Evolutionary conservation across 2,113 vertebrate genomes (phyloP).

Genomic region (Daboia siamensis): DNA sequence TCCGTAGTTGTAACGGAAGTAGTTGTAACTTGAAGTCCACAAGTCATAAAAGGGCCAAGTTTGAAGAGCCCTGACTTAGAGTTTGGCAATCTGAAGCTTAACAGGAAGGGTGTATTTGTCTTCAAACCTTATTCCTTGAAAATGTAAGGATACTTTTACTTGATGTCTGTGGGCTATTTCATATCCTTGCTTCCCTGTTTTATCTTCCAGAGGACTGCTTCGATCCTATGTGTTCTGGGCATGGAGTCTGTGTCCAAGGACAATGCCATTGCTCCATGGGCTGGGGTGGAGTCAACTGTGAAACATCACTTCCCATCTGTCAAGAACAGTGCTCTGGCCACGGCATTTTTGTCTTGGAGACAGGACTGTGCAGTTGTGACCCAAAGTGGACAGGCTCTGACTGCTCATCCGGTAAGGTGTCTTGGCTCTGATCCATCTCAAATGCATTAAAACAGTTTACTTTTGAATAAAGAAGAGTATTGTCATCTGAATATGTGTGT

Average conservation of each 20-base stretch:
- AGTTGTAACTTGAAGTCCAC: neutral
- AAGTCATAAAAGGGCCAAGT: no score
- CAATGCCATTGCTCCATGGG: constrained; percentile 90
- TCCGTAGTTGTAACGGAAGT: neutral
- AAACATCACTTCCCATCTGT: constrained; percentile 84
- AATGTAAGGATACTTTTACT: neutral
- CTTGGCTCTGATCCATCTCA: accelerated
- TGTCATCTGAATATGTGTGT: neutral
- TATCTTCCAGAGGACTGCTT: constrained; percentile 85
- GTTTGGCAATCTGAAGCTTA: neutral
- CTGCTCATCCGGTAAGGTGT: constrained; percentile 84
- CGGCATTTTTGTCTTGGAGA: constrained; percentile 84
- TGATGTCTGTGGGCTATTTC: neutral
- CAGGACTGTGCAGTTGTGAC: constrained; percentile 86
- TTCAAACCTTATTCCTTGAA: neutral
- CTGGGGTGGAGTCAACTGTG: constrained; percentile 88
- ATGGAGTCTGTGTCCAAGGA: constrained; percentile 89
- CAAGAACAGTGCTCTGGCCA: constrained; percentile 95
- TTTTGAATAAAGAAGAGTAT: neutral
- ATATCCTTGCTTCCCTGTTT: neutral
- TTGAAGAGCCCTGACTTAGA: neutral
- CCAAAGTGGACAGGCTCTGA: constrained; percentile 92
- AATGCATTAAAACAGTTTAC: neutral
- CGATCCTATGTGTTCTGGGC: constrained; percentile 87
- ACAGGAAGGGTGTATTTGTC: neutral